A percentile compares a stretch with the other conserved stretches of the same genome.
These are phyloP conservation scores for Athalia cordata DNA, from an alignment of 2,888 invertebrate species.

Conservation along the genomic window DNA sequence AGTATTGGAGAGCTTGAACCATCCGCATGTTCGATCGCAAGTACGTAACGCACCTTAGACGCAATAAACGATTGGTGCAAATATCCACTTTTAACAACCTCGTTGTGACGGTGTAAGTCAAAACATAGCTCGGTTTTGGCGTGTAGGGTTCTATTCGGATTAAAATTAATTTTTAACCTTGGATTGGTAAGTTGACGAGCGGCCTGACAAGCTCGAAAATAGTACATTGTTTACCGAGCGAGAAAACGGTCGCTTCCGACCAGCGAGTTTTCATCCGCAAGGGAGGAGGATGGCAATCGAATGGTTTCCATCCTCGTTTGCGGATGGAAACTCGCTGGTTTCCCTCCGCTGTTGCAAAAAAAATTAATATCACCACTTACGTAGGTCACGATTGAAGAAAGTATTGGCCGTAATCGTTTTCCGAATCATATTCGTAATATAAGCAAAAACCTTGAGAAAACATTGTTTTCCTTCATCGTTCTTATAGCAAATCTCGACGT, in stretches of 20 bases:
- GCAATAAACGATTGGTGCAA: constrained; percentile 57
- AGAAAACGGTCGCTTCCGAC: no score
- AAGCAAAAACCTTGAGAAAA: constrained; percentile 62
- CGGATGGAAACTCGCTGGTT: no score
- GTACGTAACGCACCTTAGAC: constrained; percentile 68
- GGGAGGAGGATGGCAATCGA: no score
- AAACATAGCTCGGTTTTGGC: constrained; percentile 56
- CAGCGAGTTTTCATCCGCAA: no score
- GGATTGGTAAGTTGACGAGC: no score
- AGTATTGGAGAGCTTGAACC: constrained; percentile 79
- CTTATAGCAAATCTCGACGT: constrained; percentile 58
- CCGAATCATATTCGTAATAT: constrained; percentile 55
- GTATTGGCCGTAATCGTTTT: constrained; percentile 54
- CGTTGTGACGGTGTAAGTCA: constrained; percentile 64
- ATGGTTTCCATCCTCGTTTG: no score
- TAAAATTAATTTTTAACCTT: no score
- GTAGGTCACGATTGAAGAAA: constrained; percentile 59
- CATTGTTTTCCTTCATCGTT: constrained; percentile 46
- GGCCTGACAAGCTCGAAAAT: no score
- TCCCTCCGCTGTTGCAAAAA: no score
- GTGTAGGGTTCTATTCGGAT: constrained; percentile 30
- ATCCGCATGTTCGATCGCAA: constrained; percentile 75
- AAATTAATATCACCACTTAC: constrained; percentile 48
- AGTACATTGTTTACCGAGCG: no score
- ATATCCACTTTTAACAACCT: constrained; percentile 57